Evolutionary conservation across 1,140 invertebrate species (phyloP), one percentile per base, ranked within the genome.

Genomic region (Helicoverpa zea): DNA sequence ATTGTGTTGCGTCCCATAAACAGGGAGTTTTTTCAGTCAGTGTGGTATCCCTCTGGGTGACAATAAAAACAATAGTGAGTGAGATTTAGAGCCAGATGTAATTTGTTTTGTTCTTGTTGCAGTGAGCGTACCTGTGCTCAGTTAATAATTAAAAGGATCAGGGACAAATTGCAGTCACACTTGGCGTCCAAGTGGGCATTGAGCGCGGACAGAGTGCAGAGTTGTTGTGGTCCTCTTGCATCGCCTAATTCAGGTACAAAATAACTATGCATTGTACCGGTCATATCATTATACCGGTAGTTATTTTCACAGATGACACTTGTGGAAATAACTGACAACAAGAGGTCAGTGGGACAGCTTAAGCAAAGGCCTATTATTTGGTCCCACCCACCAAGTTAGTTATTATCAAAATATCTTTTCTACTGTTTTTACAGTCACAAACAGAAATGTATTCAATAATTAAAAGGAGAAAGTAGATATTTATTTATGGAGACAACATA

Each of bases 1-100:
- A 23, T 23, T 23, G 23, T 23, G 23, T 23, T 1, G 3, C 1
- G 2, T 11, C 16, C 14, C 16, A 58, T 30, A 47, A 16, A 43
- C 1, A 14, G 14, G 61, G 61, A 64, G n/a, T 43, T 43, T 11
- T 3, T 9, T 12, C 16, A 7, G 2, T 14, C 12, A 64, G 14
- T 43, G 16, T 64, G 61, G 61, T 43, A 64, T 9, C 35, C 30
- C 61, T 47, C 2, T 12, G 30, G n/a, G n/a, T 35, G 59, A 47
- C 61, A 64, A 64, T 64, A 43, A 64, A 43, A 64, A 64, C 61
- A 64, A 64, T 43, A 64, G 35, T 43, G 35, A 43, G 14, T 47
- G 12, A 29, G 10, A 43, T 47, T 16, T 14, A 64, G 30, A n/a
- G 14, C 11, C 7, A 5, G 7, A 13, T 29, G 13, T n/a, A 43